Percentiles rank a stretch among this genome's conserved stretches.
Evolutionary conservation across 1,140 invertebrate genomes (phyloP).

Genomic region (Meloidogyne hapla): DNA sequence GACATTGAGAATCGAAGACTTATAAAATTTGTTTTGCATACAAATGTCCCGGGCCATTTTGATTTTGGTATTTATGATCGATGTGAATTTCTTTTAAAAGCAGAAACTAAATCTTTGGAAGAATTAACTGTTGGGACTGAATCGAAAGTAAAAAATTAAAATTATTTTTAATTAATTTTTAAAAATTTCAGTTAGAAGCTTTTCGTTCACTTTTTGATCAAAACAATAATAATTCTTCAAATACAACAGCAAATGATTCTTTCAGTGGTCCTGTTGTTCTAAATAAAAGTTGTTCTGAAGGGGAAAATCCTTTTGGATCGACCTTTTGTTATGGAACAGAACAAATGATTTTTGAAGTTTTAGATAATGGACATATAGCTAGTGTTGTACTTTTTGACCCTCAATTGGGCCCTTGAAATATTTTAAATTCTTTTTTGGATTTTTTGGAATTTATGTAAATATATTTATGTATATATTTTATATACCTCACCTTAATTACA

Average conservation of each 20-base stretch:
- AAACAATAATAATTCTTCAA: conserved; percentile 25
- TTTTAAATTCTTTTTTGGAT: too few relatives aligned
- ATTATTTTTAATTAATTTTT: too few relatives aligned
- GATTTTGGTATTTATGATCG: conserved; percentile 78
- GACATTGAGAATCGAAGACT: conserved; percentile 87
- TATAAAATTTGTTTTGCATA: conserved; percentile 95
- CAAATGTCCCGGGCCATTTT: conserved; percentile 97
- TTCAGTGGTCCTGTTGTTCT: conserved; percentile 39
- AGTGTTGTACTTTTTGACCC: conserved; percentile 22
- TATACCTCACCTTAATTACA: too few relatives aligned
- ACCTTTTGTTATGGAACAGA: conserved; percentile 52
- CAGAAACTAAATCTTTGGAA: background rate
- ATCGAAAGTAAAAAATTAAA: background rate
- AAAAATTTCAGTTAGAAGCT: conserved; percentile 33
- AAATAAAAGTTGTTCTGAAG: conserved; percentile 46
- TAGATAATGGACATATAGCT: conserved; percentile 21
- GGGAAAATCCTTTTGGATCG: conserved; percentile 56
- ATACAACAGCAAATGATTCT: conserved; percentile 34
- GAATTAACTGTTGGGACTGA: conserved; percentile 5
- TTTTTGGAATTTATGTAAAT: background rate
- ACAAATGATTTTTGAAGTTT: conserved; percentile 50
- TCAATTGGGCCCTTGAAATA: conserved; percentile 5
- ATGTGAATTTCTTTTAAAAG: conserved; percentile 29
- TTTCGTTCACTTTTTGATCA: conserved; percentile 39
- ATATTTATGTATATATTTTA: background rate